A percentile compares a stretch with the other conserved stretches of the same genome.
Evolutionary conservation across 2,797 vertebrate genomes (phyloP).

Genomic region (Rhinatrema bivittatum): DNA sequence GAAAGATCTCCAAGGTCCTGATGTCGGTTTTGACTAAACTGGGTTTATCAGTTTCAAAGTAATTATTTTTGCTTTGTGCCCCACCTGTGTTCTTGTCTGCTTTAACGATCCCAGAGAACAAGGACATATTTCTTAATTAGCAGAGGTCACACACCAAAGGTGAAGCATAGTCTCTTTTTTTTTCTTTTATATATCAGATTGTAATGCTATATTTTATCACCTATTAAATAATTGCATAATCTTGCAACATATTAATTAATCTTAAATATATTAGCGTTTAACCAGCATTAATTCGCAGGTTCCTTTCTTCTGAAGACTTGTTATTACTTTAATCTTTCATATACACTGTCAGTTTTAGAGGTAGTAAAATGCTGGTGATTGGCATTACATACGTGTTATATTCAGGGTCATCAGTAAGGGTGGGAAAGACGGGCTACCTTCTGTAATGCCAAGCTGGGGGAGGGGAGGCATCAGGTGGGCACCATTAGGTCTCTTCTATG

Average conservation of each 20-base stretch:
- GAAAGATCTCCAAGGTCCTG: constrained; percentile 31
- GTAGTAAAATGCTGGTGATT: constrained; percentile 33
- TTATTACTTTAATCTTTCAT: constrained; percentile 33
- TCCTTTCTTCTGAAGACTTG: constrained; percentile 36
- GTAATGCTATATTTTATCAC: no score
- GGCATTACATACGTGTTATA: no score
- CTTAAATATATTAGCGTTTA: constrained; percentile 21
- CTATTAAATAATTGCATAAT: not conserved
- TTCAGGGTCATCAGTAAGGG: no score
- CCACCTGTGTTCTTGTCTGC: constrained; percentile 32
- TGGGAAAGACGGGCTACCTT: no score
- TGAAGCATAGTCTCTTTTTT: no score
- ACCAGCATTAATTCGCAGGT: constrained; percentile 19
- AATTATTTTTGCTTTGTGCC: constrained; percentile 48
- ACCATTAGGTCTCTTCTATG: no score
- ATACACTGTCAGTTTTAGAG: constrained; percentile 13
- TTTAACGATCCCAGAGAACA: constrained; percentile 35
- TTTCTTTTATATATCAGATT: not conserved
- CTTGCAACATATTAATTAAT: constrained; percentile 10
- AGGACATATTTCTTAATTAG: constrained; percentile 33
- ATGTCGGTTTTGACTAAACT: constrained; percentile 35
- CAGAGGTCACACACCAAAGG: constrained; percentile 24
- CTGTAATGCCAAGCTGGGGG: no score
- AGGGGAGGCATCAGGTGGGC: no score
- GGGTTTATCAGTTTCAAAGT: constrained; percentile 37